Base-by-base conservation (phyloP, 2,888 invertebrate genomes). In the Selenia dentaria region DNA sequence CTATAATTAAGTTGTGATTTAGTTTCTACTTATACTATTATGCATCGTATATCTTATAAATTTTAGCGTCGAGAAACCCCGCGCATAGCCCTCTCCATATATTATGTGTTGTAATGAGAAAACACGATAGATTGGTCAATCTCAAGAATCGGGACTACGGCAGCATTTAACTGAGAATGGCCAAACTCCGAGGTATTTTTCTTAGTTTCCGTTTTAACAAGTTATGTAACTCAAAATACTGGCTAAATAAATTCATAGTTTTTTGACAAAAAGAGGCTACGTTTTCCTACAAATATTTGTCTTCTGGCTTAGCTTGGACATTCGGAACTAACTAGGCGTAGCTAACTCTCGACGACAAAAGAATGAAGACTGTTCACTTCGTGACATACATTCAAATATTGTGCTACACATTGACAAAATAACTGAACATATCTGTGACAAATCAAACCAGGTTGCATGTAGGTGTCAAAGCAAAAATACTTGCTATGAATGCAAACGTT, bases 201-300 rank as follows among this genome's bases (percentile, higher is more conserved):
- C n/a, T n/a, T n/a, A n/a, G n/a, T n/a, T n/a, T n/a, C n/a, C n/a
- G n/a, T n/a, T n/a, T n/a, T n/a, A n/a, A n/a, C n/a, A n/a, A n/a
- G n/a, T n/a, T n/a, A n/a, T n/a, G n/a, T n/a, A n/a, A n/a, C n/a
- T n/a, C n/a, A n/a, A n/a, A n/a, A n/a, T n/a, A n/a, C n/a, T n/a
- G n/a, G n/a, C n/a, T n/a, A n/a, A n/a, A n/a, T 5, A 18, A n/a
- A 3, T 24, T 6, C n/a, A 27, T 20, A n/a, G 31, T 18, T 26
- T 36, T 38, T 38, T 24, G 6, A 10, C 13, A 35, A 35, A 43
- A 27, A n/a, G 47, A 40, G 41, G 22, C 51, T 53, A 54, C 32
- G 20, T 28, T 25, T 39, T n/a, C 36, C 43, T 35, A 34, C 50
- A 40, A 57, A 58, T 59, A 54, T 60, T 60, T 62, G 59, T 47